A percentile compares a stretch with the other conserved stretches of the same genome.
These are phyloP conservation scores for Anguilla anguilla DNA, from an alignment of 2,797 vertebrate species.

Conservation along the genomic window DNA sequence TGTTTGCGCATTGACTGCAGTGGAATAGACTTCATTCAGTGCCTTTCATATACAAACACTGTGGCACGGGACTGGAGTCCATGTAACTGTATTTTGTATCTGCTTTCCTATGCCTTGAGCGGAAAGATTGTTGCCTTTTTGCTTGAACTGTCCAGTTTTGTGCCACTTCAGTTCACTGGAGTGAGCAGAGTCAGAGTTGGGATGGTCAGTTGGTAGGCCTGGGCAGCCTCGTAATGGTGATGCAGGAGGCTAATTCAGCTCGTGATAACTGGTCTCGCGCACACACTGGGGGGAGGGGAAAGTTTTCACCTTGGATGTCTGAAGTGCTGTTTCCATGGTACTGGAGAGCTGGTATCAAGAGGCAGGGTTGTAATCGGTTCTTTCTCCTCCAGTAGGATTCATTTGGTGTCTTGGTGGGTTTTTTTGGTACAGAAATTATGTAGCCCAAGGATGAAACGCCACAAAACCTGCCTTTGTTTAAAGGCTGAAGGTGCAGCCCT, in stretches of 20 bases:
- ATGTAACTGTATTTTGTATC: not conserved
- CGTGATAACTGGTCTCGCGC: not conserved
- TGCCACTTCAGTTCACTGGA: not conserved
- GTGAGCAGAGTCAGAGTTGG: not conserved
- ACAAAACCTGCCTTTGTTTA: not conserved
- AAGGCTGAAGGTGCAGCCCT: not conserved
- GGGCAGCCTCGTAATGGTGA: not conserved
- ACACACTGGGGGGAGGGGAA: not conserved
- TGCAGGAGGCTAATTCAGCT: not conserved
- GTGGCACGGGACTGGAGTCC: not conserved
- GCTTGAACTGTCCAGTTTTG: not conserved
- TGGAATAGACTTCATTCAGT: not conserved
- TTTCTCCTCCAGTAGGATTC: not conserved
- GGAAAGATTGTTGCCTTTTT: not conserved
- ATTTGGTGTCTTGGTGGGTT: not conserved
- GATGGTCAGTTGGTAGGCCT: not conserved
- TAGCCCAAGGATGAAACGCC: not conserved
- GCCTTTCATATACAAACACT: not conserved
- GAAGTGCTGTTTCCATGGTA: slow-evolving; percentile 3
- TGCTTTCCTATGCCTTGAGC: not conserved
- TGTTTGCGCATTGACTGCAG: not conserved
- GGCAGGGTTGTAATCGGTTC: not conserved
- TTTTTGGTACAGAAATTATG: not conserved
- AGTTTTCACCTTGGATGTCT: not conserved
- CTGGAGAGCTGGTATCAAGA: not conserved